A percentile compares a stretch with the other conserved stretches of the same genome.
These are phyloP conservation scores for Xiphorhynchus elegans DNA, from an alignment of 2,113 vertebrate species.

Conservation along the genomic window DNA sequence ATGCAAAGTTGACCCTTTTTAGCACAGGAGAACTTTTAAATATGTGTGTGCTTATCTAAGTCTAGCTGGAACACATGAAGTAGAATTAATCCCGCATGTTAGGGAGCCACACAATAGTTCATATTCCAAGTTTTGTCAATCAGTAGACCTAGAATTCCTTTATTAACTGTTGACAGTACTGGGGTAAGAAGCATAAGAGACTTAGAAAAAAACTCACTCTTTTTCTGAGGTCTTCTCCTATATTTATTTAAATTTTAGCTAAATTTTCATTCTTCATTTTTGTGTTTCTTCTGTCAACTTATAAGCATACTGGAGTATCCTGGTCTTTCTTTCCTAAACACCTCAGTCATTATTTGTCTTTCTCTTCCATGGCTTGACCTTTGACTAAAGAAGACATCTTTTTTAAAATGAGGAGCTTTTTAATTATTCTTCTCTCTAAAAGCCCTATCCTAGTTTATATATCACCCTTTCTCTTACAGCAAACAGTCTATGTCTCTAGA, in stretches of 20 bases:
- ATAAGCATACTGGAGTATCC: not conserved
- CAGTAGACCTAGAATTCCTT: not conserved
- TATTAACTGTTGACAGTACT: not conserved
- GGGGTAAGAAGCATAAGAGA: not conserved
- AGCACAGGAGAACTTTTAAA: not conserved
- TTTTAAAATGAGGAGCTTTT: not conserved
- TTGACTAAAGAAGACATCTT: not conserved
- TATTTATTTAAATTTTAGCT: not conserved
- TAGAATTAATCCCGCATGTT: not conserved
- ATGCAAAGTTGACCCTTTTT: not conserved
- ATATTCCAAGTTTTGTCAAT: not conserved
- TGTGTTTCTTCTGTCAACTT: not conserved
- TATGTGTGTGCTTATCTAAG: rapidly evolving
- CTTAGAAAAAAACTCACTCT: not conserved
- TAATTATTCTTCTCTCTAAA: not conserved
- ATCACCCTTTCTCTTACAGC: not conserved
- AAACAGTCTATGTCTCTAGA: not conserved
- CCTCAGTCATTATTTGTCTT: not conserved
- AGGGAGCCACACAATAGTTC: not conserved
- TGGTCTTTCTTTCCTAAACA: not conserved
- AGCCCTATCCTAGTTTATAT: not conserved
- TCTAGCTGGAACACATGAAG: not conserved
- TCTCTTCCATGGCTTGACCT: not conserved
- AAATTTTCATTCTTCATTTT: not conserved
- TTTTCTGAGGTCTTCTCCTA: not conserved